These are phyloP conservation scores for Acrocephalus scirpaceus DNA, from an alignment of 2,797 vertebrate genomes.

Conservation along the genomic window DNA sequence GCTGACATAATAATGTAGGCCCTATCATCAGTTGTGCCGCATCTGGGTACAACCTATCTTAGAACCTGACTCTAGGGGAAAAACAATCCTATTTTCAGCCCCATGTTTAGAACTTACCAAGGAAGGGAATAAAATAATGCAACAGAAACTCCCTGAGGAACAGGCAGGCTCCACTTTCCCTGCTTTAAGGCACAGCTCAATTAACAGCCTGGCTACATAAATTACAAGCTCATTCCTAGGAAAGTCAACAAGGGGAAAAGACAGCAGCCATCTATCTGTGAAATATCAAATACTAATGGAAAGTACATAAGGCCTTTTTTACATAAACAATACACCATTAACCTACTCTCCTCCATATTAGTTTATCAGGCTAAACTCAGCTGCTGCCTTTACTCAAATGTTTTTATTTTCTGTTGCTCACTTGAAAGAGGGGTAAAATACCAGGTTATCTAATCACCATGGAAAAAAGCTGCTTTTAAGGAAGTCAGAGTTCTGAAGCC, in stretches of 20 bases:
- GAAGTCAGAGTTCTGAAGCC: not conserved
- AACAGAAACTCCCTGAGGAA: not conserved
- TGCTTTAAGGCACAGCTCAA: not conserved
- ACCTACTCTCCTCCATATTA: not conserved
- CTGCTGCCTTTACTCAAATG: not conserved
- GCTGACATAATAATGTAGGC: not conserved
- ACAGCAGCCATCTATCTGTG: not conserved
- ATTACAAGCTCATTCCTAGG: not conserved
- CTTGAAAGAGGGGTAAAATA: not conserved
- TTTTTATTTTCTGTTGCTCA: not conserved
- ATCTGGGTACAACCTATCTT: not conserved
- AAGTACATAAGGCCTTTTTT: not conserved
- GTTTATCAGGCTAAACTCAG: not conserved
- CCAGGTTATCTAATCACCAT: not conserved
- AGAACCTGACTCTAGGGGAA: not conserved
- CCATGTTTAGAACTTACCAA: not conserved
- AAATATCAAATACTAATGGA: not conserved
- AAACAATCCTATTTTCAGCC: not conserved
- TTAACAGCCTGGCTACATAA: not conserved
- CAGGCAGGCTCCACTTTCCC: not conserved
- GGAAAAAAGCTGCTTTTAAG: not conserved
- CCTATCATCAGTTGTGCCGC: not conserved
- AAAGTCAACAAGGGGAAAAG: not conserved
- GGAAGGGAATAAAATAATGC: not conserved
- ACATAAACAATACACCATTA: not conserved